Evolutionary conservation across 2,113 vertebrate genomes (phyloP).

Genomic region (Lates calcarifer): DNA sequence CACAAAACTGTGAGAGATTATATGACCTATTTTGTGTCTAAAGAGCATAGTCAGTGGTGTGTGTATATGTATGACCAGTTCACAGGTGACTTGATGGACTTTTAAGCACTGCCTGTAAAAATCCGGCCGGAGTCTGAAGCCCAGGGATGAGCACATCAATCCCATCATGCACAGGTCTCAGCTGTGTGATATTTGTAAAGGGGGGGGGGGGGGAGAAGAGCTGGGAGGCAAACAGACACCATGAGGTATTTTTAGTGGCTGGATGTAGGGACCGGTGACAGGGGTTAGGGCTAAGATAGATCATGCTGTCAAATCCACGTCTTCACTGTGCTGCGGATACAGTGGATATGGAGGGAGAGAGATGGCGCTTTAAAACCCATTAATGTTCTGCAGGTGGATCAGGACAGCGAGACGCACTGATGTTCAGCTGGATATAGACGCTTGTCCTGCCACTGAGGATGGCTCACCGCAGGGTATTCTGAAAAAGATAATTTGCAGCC

Average conservation of each 20-base stretch:
- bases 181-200: conserved; percentile 62
- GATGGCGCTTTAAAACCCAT: conserved; percentile 41
- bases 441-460: neutral
- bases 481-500: conserved; percentile 1
- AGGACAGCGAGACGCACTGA: neutral
- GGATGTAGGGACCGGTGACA: conserved; percentile 11
- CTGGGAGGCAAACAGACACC: conserved; percentile 38
- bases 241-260: conserved; percentile 49
- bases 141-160: conserved; percentile 58
- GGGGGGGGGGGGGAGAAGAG: conserved; percentile 30
- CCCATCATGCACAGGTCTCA: conserved; percentile 54
- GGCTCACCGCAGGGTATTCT: conserved; percentile 8
- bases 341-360: conserved; percentile 33
- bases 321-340: conserved; percentile 44
- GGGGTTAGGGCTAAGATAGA: conserved; percentile 51
- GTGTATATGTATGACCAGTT: conserved; percentile 26
- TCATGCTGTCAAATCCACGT: conserved; percentile 49
- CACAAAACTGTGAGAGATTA: conserved; percentile 26
- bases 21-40: conserved; percentile 36
- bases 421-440: conserved; percentile 8
- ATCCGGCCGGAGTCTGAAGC: conserved; percentile 6
- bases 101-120: conserved; percentile 51
- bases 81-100: conserved; percentile 50
- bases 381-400: conserved; percentile 51
- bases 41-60: conserved; percentile 31